Evolutionary conservation across 2,888 invertebrate species (phyloP).

Genomic region (Holacanthella duospinosa): DNA sequence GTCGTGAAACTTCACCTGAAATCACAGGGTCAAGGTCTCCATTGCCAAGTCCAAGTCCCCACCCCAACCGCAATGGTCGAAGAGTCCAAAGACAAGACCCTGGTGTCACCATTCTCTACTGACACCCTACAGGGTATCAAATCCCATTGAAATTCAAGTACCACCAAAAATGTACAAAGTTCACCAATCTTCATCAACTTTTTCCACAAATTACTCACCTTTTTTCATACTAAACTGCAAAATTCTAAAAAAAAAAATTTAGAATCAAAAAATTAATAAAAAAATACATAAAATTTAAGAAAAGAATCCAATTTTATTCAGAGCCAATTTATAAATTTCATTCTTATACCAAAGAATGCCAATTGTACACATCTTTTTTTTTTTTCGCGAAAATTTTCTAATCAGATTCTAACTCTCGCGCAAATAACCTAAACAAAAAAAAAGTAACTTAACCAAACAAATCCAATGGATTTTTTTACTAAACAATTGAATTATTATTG

Average conservation of each 20-base stretch:
- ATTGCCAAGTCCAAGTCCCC: constrained; percentile 36
- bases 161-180: background rate
- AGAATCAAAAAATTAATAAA: too few relatives aligned
- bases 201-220: too few relatives aligned
- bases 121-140: background rate
- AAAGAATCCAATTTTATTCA: background rate
- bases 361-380: background rate
- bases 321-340: background rate
- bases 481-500: too few relatives aligned
- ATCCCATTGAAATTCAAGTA: background rate
- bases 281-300: background rate
- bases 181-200: background rate
- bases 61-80: constrained; percentile 32
- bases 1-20: constrained; percentile 36
- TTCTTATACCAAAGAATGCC: background rate
- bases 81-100: constrained; percentile 33
- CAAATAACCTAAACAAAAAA: too few relatives aligned
- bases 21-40: constrained; percentile 35
- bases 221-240: too few relatives aligned
- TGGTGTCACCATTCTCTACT: constrained; percentile 37
- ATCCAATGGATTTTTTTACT: too few relatives aligned
- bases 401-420: background rate
- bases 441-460: too few relatives aligned
- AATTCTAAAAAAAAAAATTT: too few relatives aligned
- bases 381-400: background rate